Evolutionary conservation across 2,797 vertebrate species (phyloP).

Genomic region (Graptemys geographica): DNA sequence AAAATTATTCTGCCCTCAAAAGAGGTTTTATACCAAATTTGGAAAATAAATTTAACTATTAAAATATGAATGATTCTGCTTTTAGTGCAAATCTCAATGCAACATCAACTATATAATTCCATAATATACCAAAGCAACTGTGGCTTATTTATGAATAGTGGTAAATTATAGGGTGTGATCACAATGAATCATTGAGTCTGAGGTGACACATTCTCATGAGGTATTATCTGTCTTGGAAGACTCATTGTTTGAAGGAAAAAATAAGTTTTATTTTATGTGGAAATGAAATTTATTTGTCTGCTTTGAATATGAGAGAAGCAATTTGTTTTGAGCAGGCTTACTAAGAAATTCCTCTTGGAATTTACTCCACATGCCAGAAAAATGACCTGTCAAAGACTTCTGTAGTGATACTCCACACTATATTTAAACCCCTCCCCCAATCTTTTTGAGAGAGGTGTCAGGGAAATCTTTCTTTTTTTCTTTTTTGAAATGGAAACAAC

Average conservation of each 20-base stretch:
- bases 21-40: not conserved
- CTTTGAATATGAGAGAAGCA: not conserved
- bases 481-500: not conserved
- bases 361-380: not conserved
- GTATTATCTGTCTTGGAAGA: not conserved
- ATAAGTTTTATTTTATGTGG: not conserved
- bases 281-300: not conserved
- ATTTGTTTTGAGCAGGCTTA: not conserved
- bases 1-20: conserved; percentile 16
- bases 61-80: conserved; percentile 10
- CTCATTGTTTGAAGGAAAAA: not conserved
- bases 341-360: not conserved
- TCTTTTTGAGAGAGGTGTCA: not conserved
- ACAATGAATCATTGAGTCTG: not conserved
- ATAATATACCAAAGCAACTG: not conserved
- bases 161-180: not conserved
- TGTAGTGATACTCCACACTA: not conserved
- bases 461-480: not conserved
- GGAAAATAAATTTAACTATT: not conserved
- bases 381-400: not conserved
- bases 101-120: not conserved
- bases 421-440: not conserved
- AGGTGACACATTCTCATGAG: not conserved
- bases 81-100: not conserved
- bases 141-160: not conserved